Evolutionary conservation across 2,888 invertebrate genomes (phyloP).

Genomic region (Drosophila longiperda): DNA sequence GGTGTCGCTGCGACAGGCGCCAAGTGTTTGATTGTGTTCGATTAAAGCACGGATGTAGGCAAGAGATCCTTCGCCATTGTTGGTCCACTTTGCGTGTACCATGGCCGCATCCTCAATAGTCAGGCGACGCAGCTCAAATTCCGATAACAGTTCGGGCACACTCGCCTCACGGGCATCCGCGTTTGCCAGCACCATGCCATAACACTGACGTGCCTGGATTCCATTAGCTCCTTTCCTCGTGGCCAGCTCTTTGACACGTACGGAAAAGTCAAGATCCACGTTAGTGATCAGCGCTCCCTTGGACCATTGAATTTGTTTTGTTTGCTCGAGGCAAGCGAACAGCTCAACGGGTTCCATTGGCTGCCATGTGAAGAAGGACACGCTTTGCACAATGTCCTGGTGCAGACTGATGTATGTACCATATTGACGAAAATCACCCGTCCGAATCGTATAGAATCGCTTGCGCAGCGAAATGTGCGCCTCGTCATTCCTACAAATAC

Average conservation of each 20-base stretch:
- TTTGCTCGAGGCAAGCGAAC: conserved; percentile 72
- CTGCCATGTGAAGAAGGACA: conserved; percentile 80
- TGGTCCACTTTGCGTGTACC: conserved; percentile 76
- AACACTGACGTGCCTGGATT: conserved; percentile 67
- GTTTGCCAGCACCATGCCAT: conserved; percentile 66
- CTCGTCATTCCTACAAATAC: conserved; percentile 24
- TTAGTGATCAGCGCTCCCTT: conserved; percentile 76
- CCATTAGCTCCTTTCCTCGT: conserved; percentile 42
- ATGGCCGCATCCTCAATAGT: conserved; percentile 59
- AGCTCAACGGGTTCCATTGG: conserved; percentile 61
- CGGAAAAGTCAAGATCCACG: conserved; percentile 61
- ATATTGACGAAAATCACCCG: conserved; percentile 64
- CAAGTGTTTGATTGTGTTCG: conserved; percentile 67
- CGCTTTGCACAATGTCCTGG: conserved; percentile 75
- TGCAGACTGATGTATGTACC: conserved; percentile 82
- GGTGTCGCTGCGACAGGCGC: conserved; percentile 65
- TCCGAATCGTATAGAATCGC: conserved; percentile 74
- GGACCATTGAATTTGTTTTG: conserved; percentile 74
- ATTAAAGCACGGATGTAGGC: conserved; percentile 74
- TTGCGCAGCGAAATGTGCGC: conserved; percentile 68
- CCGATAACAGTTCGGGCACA: conserved; percentile 64
- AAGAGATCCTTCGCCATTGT: conserved; percentile 77
- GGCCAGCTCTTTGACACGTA: conserved; percentile 63
- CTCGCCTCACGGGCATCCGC: conserved; percentile 42
- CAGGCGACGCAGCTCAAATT: conserved; percentile 65